Base-by-base conservation (phyloP, 92 coral and sea anemone species). In the Siderastrea radians region DNA sequence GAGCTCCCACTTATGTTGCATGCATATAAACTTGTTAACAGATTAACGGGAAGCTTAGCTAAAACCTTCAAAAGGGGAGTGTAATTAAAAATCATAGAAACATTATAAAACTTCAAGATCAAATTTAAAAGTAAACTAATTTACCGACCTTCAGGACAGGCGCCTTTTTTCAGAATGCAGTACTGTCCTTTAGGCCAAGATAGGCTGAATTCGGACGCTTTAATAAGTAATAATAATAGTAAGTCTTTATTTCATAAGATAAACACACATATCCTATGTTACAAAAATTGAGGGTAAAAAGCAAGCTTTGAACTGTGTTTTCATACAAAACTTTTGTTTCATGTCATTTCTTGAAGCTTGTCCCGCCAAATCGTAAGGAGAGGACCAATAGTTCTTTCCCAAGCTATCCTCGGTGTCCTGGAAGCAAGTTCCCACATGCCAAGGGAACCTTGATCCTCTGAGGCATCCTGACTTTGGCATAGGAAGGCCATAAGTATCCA, bases 401-500 rank as follows among this genome's bases (percentile, higher is more conserved):
- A 68, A 52, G 1, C 17, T 5, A 60, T 83, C 54, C 44, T 92
- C 92, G 65, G 91, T 92, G 60, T 92, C 84, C 13, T 92, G 94
- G 68, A 61, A 69, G 16, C 90, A 79, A 65, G 70, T 72, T 26
- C 92, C 94, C 59, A 68, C 75, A 57, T 84, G 82, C 92, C 92
- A 92, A 10, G 62, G 65, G 17, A 87, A 82, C 38, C 57, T 74
- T 70, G 89, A 72, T 16, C 84, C 87, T 17, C 72, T 74, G 53
- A 80, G 86, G 45, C 94, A 92, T 77, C 94, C 86, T 15, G 86
- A 74, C 48, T 43, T 84, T 2, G 94, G 82, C 91, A 87, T 92
- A 6, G 92, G 94, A 71, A 92, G 84, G 17, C 94, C 94, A 67
- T 88, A 88, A 8, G 89, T 92, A 11, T 90, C 94, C 15, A 82